phyloP scores from a whole-genome alignment of 2,888 invertebrate species.

The Philonicus albiceps region DNA sequence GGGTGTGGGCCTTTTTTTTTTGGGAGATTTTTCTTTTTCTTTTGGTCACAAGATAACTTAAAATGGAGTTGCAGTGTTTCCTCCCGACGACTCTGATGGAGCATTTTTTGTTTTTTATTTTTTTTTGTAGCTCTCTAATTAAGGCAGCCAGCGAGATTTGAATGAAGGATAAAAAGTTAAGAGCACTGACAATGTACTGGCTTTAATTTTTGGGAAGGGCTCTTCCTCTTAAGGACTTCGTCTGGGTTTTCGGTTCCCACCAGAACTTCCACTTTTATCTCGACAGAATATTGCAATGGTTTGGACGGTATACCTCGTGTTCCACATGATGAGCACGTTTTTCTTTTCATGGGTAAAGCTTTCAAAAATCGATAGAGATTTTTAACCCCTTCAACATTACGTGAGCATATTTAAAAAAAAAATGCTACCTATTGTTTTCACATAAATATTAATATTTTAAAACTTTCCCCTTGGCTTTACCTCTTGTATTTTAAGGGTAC shows the following conservation, averaged over 20 bases:
- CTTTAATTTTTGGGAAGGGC: conserved; percentile 1
- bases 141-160: conserved; percentile 1
- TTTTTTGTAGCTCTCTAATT: conserved; percentile 25
- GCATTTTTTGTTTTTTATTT: conserved; percentile 22
- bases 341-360: background rate
- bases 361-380: background rate
- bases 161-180: conserved; percentile 35
- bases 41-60: conserved; percentile 15
- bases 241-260: background rate
- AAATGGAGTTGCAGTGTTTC: conserved; percentile 20
- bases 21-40: background rate
- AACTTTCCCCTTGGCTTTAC: background rate
- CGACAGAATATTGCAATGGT: background rate
- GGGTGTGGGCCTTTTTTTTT: background rate
- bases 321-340: background rate
- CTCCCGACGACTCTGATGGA: background rate
- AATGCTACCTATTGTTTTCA: background rate
- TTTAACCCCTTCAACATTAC: background rate
- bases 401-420: background rate
- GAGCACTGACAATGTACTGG: conserved; percentile 18
- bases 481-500: background rate
- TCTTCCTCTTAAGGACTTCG: conserved; percentile 15
- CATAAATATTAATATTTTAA: background rate
- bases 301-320: background rate
- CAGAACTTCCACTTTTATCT: background rate